Percentiles rank a stretch among this genome's conserved stretches.
These are phyloP conservation scores for Ciconia nigra DNA, from an alignment of 2,797 vertebrate species.

Conservation along the genomic window DNA sequence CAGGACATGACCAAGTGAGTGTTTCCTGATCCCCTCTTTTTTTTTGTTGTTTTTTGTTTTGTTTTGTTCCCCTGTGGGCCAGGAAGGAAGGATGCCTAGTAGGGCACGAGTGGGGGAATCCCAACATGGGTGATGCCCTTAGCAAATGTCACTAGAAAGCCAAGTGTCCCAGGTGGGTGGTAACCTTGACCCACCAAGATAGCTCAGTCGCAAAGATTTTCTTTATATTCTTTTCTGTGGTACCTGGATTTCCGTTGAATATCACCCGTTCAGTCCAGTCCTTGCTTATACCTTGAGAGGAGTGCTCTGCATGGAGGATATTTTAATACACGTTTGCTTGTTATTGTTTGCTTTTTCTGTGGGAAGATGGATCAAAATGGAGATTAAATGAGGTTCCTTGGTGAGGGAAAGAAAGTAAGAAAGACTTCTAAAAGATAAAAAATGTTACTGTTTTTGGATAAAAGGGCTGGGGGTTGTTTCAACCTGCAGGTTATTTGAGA, in stretches of 20 bases:
- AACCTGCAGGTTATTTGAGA: neutral
- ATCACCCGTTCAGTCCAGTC: neutral
- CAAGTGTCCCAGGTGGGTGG: neutral
- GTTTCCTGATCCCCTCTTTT: neutral
- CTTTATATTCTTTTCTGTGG: neutral
- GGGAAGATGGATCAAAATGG: neutral
- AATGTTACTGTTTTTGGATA: neutral
- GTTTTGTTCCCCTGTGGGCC: neutral
- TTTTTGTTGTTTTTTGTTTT: neutral
- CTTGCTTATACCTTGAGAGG: neutral
- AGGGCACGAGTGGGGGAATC: neutral
- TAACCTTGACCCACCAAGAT: neutral
- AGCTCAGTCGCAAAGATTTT: neutral
- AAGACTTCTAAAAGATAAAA: neutral
- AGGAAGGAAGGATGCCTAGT: neutral
- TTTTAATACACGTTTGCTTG: neutral
- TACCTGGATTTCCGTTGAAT: neutral
- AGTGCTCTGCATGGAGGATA: neutral
- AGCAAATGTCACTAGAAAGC: neutral
- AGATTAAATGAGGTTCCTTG: neutral
- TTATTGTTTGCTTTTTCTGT: neutral
- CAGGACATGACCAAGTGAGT: slow-evolving; percentile 36
- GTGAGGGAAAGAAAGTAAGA: neutral
- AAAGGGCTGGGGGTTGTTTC: neutral
- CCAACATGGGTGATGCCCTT: neutral